Evolutionary conservation across 1,140 invertebrate species (phyloP).

Genomic region (Eriosoma lanigerum): DNA sequence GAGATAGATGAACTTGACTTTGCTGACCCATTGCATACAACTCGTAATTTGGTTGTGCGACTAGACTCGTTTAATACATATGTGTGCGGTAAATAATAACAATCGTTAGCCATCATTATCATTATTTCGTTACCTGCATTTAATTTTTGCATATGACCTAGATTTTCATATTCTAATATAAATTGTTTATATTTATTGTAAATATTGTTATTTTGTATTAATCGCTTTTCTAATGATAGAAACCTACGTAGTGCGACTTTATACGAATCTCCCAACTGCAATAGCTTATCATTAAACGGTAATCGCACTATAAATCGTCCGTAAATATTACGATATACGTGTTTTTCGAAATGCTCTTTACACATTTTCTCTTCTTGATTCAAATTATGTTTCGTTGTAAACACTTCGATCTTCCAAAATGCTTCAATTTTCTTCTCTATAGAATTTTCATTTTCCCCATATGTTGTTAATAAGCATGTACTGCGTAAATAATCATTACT

Average conservation of each 20-base stretch:
- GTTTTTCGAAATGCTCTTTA: conserved; percentile 34
- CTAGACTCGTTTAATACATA: conserved; percentile 51
- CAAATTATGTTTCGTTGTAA: background rate
- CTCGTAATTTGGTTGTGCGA: conserved; percentile 52
- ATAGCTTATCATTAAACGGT: conserved; percentile 40
- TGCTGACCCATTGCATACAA: conserved; percentile 53
- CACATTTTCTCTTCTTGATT: conserved; percentile 31
- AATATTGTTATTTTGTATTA: background rate
- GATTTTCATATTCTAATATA: conserved; percentile 45
- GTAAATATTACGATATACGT: background rate
- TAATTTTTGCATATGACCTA: conserved; percentile 43
- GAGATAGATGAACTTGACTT: conserved; percentile 52
- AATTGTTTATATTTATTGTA: conserved; percentile 35
- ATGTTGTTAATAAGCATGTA: background rate
- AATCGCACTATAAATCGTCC: conserved; percentile 51
- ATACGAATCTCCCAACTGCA: conserved; percentile 40
- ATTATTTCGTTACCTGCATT: background rate
- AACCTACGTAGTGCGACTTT: conserved; percentile 6
- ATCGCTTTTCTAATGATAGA: conserved; percentile 16
- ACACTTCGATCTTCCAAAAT: conserved; percentile 12
- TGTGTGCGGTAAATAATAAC: conserved; percentile 52
- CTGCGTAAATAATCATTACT: too few species aligned
- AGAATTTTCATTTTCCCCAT: background rate
- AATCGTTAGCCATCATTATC: background rate
- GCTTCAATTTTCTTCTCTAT: conserved; percentile 9